Conservation (phyloP, 2,888 invertebrate genomes). For the Keiferia lycopersicella region DNA sequence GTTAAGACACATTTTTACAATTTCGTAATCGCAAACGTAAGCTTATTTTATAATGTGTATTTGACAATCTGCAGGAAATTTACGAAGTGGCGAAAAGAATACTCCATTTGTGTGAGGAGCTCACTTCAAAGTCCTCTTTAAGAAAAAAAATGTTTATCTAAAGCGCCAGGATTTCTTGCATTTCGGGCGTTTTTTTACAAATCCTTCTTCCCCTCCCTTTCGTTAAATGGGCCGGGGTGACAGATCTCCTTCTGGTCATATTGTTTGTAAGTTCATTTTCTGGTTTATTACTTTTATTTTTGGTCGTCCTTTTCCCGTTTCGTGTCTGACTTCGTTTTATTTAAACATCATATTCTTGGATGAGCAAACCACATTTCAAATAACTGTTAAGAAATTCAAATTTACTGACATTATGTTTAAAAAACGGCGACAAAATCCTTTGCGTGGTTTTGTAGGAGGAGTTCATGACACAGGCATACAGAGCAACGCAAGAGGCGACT, state of each 20-base stretch:
- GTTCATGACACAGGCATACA: no score
- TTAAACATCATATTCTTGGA: no score
- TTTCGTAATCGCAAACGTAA: no score
- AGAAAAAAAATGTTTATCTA: conserved; percentile 47
- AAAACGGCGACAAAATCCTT: no score
- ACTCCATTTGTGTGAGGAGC: background rate
- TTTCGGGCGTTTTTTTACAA: conserved; percentile 17
- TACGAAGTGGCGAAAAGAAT: background rate
- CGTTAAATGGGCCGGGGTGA: conserved; percentile 15
- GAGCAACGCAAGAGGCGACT: no score
- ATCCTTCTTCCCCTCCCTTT: conserved; percentile 18
- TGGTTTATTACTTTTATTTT: conserved; percentile 20
- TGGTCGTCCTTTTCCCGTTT: conserved; percentile 10
- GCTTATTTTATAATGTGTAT: no score
- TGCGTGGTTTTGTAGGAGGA: no score
- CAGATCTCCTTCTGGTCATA: conserved; percentile 20
- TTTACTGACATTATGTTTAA: no score
- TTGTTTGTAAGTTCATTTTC: conserved; percentile 21
- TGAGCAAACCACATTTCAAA: no score
- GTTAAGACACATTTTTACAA: no score
- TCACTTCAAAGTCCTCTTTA: background rate
- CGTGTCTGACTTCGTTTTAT: background rate
- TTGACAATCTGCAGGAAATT: no score
- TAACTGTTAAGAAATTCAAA: no score
- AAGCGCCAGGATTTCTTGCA: conserved; percentile 17